phyloP scores from a whole-genome alignment of 2,888 invertebrate species.

The Exephanes ischioxanthus region DNA sequence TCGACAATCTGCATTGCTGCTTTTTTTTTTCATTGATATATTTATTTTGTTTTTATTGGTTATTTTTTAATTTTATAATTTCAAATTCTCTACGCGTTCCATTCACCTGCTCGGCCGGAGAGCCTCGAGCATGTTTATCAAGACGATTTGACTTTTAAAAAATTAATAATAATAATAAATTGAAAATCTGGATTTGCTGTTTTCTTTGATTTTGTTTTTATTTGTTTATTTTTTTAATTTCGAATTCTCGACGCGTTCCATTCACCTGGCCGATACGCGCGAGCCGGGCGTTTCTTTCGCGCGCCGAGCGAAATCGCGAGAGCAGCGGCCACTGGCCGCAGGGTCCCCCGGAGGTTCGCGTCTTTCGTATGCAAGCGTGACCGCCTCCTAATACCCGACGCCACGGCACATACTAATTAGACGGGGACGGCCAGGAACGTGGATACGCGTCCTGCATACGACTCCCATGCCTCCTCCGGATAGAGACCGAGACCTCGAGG shows the following conservation, averaged over 20 bases:
- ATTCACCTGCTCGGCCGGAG: neutral
- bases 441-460: conserved; percentile 71
- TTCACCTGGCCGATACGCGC: conserved; percentile 5
- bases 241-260: neutral
- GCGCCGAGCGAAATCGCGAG: neutral
- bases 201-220: neutral
- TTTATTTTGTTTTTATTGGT: too few relatives aligned
- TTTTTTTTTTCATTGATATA: too few relatives aligned
- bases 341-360: conserved; percentile 18
- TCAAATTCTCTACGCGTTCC: neutral
- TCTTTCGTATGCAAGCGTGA: conserved; percentile 76
- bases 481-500: conserved; percentile 15
- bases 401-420: conserved; percentile 78
- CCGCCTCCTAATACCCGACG: conserved; percentile 76
- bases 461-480: conserved; percentile 43
- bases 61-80: neutral
- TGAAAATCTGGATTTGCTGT: neutral
- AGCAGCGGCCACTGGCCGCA: conserved; percentile 11
- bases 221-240: neutral
- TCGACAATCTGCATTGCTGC: neutral
- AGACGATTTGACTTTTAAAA: neutral
- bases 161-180: neutral
- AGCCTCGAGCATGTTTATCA: neutral
- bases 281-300: conserved; percentile 12
- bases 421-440: conserved; percentile 61